Evolutionary conservation across 2,888 invertebrate genomes (phyloP), one percentile per base, ranked within the genome.

Genomic region (Hemistola chrysoprasaria): DNA sequence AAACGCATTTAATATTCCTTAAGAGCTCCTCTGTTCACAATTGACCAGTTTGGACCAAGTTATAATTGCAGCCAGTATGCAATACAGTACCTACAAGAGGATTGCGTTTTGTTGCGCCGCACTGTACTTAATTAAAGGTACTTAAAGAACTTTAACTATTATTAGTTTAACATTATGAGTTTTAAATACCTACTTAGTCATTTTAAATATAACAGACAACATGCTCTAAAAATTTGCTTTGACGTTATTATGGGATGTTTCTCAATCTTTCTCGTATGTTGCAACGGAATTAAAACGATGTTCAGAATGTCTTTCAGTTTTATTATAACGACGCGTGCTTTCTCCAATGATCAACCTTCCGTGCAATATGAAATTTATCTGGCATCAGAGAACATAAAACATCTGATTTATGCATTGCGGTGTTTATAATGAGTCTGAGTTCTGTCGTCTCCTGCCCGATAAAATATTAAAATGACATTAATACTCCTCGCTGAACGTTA

Each of bases 381-480:
- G 71, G 59, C 79, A 70, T 63, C 64, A 55, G 59, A 57, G 65
- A 57, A 63, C 76, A 71, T 83, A 83, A 84, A 83, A 59, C 63
- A 71, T 56, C 58, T 71, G 72, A 82, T 79, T 81, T 79, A 82
- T 77, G 63, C 57, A 62, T 56, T 62, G 61, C 58, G 56, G 64
- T 59, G 53, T 71, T 74, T 76, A 75, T 77, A 75, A 78, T 68
- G 68, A 71, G 68, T 65, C 62, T 62, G 68, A 62, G 54, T 64
- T 57, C 71, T 74, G 80, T 76, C 72, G 62, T 68, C 65, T 65
- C 65, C 62, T 62, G 58, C 62, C 65, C 67, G 68, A 79, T 82
- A 82, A 82, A 78, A 71, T 79, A 75, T 78, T 72, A 65, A 75
- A 75, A 70, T 64, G 73, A 78, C 74, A 72, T 77, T 73, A 72